Evolutionary conservation across 2,113 vertebrate genomes (phyloP), one percentile per base, ranked within the genome.

Genomic region (Aythya baeri): DNA sequence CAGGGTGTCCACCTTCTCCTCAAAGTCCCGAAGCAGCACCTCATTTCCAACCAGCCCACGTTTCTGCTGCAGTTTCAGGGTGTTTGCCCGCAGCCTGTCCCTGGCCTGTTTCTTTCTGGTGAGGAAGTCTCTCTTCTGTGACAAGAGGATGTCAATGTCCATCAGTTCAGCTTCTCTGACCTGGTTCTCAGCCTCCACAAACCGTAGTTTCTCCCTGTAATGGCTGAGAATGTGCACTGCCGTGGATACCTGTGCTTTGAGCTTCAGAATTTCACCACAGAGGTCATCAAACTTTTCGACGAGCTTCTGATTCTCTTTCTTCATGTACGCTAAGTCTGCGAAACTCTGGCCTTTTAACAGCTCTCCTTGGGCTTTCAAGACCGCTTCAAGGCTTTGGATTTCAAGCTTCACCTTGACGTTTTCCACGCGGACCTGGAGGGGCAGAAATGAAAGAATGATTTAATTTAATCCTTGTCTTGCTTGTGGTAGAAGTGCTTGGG

Each of bases 141-240:
- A 96, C 89, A 98, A 86, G 26, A 29, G 2, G 0, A 61, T 75
- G 62, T 99, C 98, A 2, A 96, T 27, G 22, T 97, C 81, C 7
- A 79, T 75, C 49, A 99, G 97, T 71, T 97, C 94, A 2, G 93
- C 68, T 70, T 73, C 97, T 34, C 97, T 97, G 43, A n/a, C 20
- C 17, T 93, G 18, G 15, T 98, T 97, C 81, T 98, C 97, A 17
- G n/a, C 83, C 55, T 98, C 97, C n/a, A 97, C 87, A 43, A 98
- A 98, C 77, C 97, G 89, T 9, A 99, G 70, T 96, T 99, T 99
- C 62, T 99, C 98, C 85, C 98, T 99, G 27, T 98, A 15, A 6
- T 99, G 98, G 15, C 97, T 97, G 31, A 99, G 95, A 12, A 98
- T 88, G 52, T 98, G 98, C 43, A 98, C 97, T 1, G 97, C 91